phyloP scores from a whole-genome alignment of 2,888 invertebrate genomes.

The Oconnorella tubifera region DNA sequence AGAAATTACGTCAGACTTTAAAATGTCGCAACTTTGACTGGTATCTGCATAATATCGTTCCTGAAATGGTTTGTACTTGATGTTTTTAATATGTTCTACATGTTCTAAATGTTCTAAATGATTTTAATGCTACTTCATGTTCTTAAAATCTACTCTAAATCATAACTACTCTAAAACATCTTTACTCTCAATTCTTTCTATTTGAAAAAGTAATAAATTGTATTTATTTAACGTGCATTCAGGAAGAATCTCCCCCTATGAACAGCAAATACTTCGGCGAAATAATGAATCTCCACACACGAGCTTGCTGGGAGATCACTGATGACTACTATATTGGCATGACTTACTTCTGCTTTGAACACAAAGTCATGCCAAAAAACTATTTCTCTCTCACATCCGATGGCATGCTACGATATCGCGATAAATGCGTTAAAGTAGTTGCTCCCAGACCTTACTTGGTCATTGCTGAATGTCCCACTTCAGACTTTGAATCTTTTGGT shows the following conservation, averaged over 20 bases:
- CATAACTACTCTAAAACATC: too few species aligned
- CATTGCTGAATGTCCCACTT: constrained; percentile 33
- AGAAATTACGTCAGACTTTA: constrained; percentile 71
- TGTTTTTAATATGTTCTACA: too few species aligned
- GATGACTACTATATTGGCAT: constrained; percentile 35
- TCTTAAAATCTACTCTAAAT: too few species aligned
- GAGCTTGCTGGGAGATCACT: constrained; percentile 38
- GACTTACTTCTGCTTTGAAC: constrained; percentile 38
- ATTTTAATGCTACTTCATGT: too few species aligned
- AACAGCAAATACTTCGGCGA: constrained; percentile 36
- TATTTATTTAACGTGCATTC: too few species aligned
- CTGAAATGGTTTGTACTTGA: constrained; percentile 61
- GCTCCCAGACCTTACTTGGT: constrained; percentile 25
- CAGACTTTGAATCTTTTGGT: constrained; percentile 25
- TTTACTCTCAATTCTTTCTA: too few species aligned
- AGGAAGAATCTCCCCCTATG: constrained; percentile 21
- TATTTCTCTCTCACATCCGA: constrained; percentile 30
- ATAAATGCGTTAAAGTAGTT: constrained; percentile 31
- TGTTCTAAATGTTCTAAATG: too few species aligned
- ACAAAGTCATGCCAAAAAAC: constrained; percentile 39
- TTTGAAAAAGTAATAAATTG: too few species aligned
- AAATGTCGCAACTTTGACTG: constrained; percentile 65
- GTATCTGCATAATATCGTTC: constrained; percentile 53
- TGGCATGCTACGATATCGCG: constrained; percentile 30
- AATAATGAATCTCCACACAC: constrained; percentile 33